phyloP scores from a whole-genome alignment of 2,113 vertebrate species.

The Cyprinus carpio region DNA sequence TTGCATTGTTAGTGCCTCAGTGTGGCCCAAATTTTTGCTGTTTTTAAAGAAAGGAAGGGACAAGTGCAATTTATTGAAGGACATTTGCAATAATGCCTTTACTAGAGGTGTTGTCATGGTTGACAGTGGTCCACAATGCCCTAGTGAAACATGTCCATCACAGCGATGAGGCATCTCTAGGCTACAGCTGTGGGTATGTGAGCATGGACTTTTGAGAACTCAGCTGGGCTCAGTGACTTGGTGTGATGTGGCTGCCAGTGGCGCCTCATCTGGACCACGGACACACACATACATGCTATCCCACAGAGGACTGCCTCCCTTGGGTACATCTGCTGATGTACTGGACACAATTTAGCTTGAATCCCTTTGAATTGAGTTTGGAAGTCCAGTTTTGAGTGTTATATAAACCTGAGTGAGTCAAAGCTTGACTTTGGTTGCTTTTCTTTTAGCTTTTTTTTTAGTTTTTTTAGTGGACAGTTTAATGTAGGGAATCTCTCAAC shows the following conservation, averaged over 20 bases:
- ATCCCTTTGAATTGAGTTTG: not conserved
- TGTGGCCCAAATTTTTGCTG: not conserved
- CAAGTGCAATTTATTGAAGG: not conserved
- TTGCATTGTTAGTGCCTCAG: not conserved
- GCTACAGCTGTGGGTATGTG: not conserved
- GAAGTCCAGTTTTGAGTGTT: not conserved
- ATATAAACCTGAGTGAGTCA: not conserved
- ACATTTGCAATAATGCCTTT: not conserved
- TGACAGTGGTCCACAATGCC: conserved; percentile 4
- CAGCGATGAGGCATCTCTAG: not conserved
- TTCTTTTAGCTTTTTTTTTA: too few species aligned
- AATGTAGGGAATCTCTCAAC: not conserved
- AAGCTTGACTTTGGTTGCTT: conserved; percentile 22
- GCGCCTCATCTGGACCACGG: conserved; percentile 37
- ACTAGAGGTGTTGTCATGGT: not conserved
- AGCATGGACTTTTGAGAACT: not conserved
- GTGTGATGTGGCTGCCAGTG: conserved; percentile 48
- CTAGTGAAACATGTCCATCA: conserved; percentile 10
- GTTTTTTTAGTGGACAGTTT: conserved; percentile 31
- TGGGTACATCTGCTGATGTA: conserved; percentile 43
- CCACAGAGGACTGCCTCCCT: conserved; percentile 33
- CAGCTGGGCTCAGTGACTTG: conserved; percentile 38
- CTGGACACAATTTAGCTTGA: not conserved
- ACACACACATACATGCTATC: conserved; percentile 21
- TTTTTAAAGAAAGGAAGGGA: not conserved